phyloP scores from a whole-genome alignment of 2,113 vertebrate species.

The Microcebus ravelobensis region DNA sequence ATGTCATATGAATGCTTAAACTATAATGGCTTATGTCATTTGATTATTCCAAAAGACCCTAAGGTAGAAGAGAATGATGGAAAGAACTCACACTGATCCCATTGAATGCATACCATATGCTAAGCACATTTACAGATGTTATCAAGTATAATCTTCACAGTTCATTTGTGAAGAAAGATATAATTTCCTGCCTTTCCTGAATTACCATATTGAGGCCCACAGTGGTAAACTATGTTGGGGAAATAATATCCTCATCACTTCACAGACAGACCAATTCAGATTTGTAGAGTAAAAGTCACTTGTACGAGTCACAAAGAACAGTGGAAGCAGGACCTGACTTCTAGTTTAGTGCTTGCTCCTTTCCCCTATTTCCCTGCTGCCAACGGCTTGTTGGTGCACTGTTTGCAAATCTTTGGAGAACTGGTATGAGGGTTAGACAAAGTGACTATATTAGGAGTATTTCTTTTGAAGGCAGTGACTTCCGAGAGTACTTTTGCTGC shows the following conservation, averaged over 20 bases:
- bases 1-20: neutral
- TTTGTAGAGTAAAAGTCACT: rapidly evolving
- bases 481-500: neutral
- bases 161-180: neutral
- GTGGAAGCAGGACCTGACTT: neutral
- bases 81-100: neutral
- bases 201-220: neutral
- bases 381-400: neutral
- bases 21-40: neutral
- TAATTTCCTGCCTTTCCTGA: neutral
- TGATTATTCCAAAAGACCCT: neutral
- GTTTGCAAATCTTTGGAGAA: neutral
- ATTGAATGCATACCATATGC: neutral
- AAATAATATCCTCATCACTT: neutral
- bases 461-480: neutral
- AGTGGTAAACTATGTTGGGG: neutral
- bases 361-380: no score
- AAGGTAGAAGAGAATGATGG: neutral
- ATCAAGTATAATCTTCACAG: neutral
- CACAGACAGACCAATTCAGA: neutral
- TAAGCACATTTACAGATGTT: neutral
- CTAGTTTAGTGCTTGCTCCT: neutral
- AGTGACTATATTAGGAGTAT: neutral
- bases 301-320: neutral
- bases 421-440: neutral